A percentile compares a stretch with the other conserved stretches of the same genome.
phyloP scores from a whole-genome alignment of 2,113 vertebrate species.

The pig (Sus scrofa) region DNA sequence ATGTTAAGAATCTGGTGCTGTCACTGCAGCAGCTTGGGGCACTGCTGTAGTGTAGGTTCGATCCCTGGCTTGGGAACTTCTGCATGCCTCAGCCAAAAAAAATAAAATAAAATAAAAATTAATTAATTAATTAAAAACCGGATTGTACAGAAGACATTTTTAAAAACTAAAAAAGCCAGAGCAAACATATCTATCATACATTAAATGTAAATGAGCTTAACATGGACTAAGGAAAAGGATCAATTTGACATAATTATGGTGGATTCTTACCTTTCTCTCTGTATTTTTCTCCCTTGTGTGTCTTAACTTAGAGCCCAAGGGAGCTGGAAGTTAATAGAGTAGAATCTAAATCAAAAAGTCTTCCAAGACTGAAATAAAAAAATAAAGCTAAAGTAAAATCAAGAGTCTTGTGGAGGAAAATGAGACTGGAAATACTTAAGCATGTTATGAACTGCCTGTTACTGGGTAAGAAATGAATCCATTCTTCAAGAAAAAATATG shows the following conservation, averaged over 20 bases:
- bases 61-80: too few relatives aligned
- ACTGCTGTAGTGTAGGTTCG: too few relatives aligned
- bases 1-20: too few relatives aligned
- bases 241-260: background rate
- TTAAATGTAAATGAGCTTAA: constrained; percentile 1
- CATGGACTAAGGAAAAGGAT: background rate
- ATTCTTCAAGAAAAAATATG: background rate
- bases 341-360: background rate
- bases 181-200: background rate
- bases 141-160: background rate
- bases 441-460: background rate
- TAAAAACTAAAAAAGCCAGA: background rate
- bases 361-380: constrained; percentile 53
- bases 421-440: background rate
- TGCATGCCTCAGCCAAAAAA: too few relatives aligned
- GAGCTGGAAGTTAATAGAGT: background rate
- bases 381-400: background rate
- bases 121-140: too few relatives aligned
- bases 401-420: background rate
- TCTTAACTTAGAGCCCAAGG: background rate
- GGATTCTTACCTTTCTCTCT: constrained; percentile 23
- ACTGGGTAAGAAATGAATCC: background rate
- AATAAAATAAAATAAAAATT: too few relatives aligned
- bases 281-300: constrained; percentile 5
- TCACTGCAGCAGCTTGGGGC: too few relatives aligned